phyloP scores from a whole-genome alignment of 2,797 vertebrate species.

The Heliangelus exortis region DNA sequence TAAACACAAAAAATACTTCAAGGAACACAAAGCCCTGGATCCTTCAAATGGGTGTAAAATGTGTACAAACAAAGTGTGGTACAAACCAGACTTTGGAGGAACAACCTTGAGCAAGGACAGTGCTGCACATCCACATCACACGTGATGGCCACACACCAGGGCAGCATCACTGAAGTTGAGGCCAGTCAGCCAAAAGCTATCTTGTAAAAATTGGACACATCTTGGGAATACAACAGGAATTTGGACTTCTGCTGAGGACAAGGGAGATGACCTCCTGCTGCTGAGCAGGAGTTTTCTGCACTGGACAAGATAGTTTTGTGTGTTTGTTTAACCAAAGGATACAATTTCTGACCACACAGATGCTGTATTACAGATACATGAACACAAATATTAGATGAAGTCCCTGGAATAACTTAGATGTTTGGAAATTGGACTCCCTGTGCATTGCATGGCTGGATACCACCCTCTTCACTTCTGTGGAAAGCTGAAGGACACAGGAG shows the following conservation, averaged over 20 bases:
- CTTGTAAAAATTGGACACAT: not conserved
- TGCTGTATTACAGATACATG: not conserved
- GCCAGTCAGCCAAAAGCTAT: not conserved
- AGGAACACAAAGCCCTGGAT: not conserved
- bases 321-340: not conserved
- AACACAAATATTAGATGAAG: not conserved
- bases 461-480: not conserved
- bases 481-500: not conserved
- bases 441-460: fast-evolving
- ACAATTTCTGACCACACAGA: not conserved
- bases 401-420: not conserved
- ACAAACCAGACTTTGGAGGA: not conserved
- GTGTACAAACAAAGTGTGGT: not conserved
- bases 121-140: not conserved
- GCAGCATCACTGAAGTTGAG: fast-evolving
- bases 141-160: not conserved
- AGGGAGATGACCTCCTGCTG: not conserved
- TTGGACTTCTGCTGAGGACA: not conserved
- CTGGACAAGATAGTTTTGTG: not conserved
- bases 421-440: not conserved
- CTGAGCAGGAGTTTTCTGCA: not conserved
- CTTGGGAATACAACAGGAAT: not conserved
- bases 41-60: not conserved
- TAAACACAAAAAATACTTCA: not conserved
- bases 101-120: fast-evolving